Base-by-base conservation (phyloP, 2,888 invertebrate species). In the Zootermopsis nevadensis region DNA sequence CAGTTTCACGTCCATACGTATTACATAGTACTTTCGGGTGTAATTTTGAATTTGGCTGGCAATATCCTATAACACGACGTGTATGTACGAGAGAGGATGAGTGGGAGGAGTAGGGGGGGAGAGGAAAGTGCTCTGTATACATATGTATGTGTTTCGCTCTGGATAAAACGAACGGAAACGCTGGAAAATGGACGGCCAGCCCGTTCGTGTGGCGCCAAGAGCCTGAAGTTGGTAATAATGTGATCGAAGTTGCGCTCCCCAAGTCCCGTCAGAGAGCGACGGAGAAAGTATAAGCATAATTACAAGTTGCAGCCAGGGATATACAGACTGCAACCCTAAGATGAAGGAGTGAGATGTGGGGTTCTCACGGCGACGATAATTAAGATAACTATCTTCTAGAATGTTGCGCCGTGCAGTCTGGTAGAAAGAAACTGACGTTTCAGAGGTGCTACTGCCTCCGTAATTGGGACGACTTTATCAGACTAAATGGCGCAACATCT, bases 21-120 rank as follows among this genome's bases (percentile, higher is more conserved):
- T 81, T 72, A 72, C 72, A 81, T 81, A 69, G 80, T 81, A 83
- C 74, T 81, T 81, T 83, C 81, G 83, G 81, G 81, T 83, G 83
- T 81, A 83, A 83, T 83, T 83, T 83, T 81, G 83, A 81, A 77
- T 83, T 81, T 80, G 83, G 80, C 81, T 76, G 74, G 83, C 80
- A 83, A 83, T 83, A 83, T 83, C 80, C 81, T 80, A 77, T 67
- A 80, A 55, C 35, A 80, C 80, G 80, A 80, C 67, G 30, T 80
- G 77, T 77, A 55, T 30, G 53, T 27, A 48, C 19, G 77, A n/a
- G 48, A 31, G 48, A 48, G 42, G 77, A 48, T 27, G 67, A 35
- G 66, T 10, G 60, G 67, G 48, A 10, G 24, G 69, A 35, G 55
- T 27, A 30, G 24, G 48, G n/a, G 12, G 77, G 42, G 42, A 24